phyloP scores from a whole-genome alignment of 2,888 invertebrate genomes.

The Ommatoiulus sabulosus region DNA sequence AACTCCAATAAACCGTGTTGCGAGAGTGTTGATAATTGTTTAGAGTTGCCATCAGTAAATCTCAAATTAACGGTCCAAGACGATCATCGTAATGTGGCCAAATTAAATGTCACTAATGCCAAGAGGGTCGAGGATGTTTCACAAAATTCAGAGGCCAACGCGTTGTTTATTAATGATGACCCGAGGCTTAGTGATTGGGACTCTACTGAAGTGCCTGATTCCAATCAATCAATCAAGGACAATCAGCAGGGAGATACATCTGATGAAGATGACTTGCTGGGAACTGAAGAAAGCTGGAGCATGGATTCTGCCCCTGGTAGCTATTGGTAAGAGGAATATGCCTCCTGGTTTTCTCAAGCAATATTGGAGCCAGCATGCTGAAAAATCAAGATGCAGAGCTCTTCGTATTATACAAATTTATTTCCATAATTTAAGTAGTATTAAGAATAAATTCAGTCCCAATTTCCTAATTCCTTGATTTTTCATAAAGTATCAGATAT shows the following conservation, averaged over 20 bases:
- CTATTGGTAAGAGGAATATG: background rate
- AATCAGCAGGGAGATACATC: background rate
- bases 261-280: conserved; percentile 22
- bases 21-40: background rate
- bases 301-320: background rate
- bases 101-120: background rate
- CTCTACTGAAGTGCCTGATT: background rate
- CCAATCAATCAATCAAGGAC: background rate
- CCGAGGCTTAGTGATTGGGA: background rate
- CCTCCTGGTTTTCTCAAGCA: no score
- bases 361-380: no score
- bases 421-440: background rate
- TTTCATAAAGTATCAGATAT: no score
- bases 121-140: background rate
- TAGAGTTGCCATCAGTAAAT: background rate
- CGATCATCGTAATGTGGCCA: background rate
- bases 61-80: background rate
- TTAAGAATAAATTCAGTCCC: no score
- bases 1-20: background rate
- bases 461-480: no score
- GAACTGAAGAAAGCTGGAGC: conserved; percentile 21
- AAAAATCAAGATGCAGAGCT: no score
- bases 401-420: no score
- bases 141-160: background rate
- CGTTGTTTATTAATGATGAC: background rate